Percentiles rank a stretch among this genome's conserved stretches.
phyloP scores from a whole-genome alignment of 53 echinoderm and acorn worm genomes.

The Patiria pectinifera region DNA sequence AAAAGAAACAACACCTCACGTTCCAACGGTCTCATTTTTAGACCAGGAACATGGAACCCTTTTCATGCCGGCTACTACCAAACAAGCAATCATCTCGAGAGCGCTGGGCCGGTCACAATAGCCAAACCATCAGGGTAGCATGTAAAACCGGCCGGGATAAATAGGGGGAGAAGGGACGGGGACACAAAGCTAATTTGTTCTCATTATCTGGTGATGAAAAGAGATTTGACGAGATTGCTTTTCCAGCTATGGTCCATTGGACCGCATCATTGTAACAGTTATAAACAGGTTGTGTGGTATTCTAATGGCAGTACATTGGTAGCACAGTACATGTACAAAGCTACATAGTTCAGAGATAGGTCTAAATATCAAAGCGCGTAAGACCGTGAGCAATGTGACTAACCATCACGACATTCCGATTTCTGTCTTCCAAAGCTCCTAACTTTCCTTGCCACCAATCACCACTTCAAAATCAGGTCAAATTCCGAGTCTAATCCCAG shows the following conservation, averaged over 20 bases:
- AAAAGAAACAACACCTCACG: background rate
- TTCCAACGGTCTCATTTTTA: background rate
- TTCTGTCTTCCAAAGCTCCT: background rate
- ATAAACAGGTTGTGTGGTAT: slow-evolving; percentile 2
- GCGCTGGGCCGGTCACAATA: background rate
- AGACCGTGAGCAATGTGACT: background rate
- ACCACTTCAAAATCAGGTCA: background rate
- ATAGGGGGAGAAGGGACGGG: slow-evolving; percentile 2
- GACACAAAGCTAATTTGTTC: slow-evolving; percentile 56
- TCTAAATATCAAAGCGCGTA: background rate
- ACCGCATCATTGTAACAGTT: slow-evolving; percentile 27
- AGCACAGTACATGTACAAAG: background rate
- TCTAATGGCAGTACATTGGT: background rate
- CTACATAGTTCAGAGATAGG: background rate
- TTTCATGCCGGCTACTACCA: slow-evolving; percentile 1
- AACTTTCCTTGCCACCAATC: background rate
- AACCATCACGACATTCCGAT: background rate
- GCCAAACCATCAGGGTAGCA: background rate
- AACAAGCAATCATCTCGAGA: background rate
- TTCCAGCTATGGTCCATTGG: background rate
- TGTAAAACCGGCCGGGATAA: slow-evolving; percentile 4
- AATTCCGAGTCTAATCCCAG: background rate
- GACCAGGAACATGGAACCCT: background rate
- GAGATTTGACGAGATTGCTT: slow-evolving; percentile 41
- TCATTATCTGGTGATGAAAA: slow-evolving; percentile 43